phyloP scores from a whole-genome alignment of 2,113 vertebrate species.

The Camelus bactrianus region DNA sequence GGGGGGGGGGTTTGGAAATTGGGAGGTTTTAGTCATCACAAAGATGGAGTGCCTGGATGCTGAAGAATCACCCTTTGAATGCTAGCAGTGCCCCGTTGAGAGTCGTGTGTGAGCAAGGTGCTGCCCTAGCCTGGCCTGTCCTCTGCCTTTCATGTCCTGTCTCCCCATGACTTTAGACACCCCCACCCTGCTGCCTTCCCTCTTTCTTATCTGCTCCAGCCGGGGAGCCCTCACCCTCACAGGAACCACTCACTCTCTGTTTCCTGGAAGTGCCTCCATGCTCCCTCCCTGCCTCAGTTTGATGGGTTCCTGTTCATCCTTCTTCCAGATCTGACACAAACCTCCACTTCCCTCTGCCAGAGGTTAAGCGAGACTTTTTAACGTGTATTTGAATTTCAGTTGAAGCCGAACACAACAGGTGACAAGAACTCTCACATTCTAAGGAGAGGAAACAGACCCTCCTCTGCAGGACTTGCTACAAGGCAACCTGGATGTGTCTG shows the following conservation, averaged over 20 bases:
- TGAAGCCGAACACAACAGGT: not conserved
- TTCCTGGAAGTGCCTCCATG: not conserved
- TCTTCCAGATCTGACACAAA: not conserved
- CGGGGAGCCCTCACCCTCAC: not conserved
- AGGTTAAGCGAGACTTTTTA: not conserved
- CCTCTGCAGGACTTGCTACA: not conserved
- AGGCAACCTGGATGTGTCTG: not conserved
- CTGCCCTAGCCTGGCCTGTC: no score
- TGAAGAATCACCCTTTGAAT: not conserved
- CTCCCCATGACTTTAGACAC: rapidly evolving
- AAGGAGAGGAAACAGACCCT: not conserved
- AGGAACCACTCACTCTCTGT: not conserved
- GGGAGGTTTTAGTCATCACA: not conserved
- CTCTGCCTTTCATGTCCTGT: not conserved
- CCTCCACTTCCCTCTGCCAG: not conserved
- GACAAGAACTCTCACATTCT: not conserved
- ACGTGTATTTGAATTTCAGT: not conserved
- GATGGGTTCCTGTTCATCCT: not conserved
- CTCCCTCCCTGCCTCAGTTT: not conserved
- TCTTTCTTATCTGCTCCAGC: not conserved
- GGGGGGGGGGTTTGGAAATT: not conserved
- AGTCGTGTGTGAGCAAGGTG: not conserved
- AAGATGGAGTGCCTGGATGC: not conserved
- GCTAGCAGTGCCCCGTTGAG: not conserved
- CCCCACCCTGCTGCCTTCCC: not conserved